Evolutionary conservation across 35 echinoderm and acorn worm genomes (phyloP), one percentile per base, ranked within the genome.

Genomic region (Hemicentrotus pulcherrimus): DNA sequence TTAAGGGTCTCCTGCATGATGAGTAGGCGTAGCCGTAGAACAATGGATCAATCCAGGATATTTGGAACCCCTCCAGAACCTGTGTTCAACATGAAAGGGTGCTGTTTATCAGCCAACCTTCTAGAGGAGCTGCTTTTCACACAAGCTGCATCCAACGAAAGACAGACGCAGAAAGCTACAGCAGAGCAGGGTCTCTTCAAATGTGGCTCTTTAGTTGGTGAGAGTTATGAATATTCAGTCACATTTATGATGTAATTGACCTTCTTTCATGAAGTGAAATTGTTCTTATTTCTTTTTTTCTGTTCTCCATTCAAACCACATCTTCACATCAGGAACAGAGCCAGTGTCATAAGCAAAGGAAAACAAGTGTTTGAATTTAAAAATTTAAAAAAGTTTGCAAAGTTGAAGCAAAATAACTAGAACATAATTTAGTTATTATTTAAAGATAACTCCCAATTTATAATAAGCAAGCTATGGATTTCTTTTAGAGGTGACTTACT

Each of bases 41-140:
- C 22, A 8, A 78, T 78, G 65, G 65, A 78, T 78, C 19, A 22
- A 4, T 90, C 88, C 46, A 33, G 46, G 88, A 97, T 97, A 95
- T 97, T 97, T 95, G 97, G 95, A 33, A 96, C 94, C 47, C 97
- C 97, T 55, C 94, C 97, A 94, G 97, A 97, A 48, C 97, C 97
- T 86, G 48, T 97, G 13, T 97, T 97, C 85, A 96, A 97, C 92
- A 91, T 94, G 24, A 93, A 97, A 92, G 95, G 95, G 24, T 86
- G 94, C 65, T 96, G 97, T 91, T 70, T 97, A 78, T 92, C 95
- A 92, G 16, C 85, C 22, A 94, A 95, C 11, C 94, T 97, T 24
- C 86, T 97, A 16, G 97, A 97, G 94, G 95, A 96, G 4, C 85
- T 97, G 52, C 78, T 96, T 30, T 33, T 92, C 71, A 94, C 86